Base-by-base conservation (phyloP, 2,888 invertebrate species). In the Gnatocerus cornutus region DNA sequence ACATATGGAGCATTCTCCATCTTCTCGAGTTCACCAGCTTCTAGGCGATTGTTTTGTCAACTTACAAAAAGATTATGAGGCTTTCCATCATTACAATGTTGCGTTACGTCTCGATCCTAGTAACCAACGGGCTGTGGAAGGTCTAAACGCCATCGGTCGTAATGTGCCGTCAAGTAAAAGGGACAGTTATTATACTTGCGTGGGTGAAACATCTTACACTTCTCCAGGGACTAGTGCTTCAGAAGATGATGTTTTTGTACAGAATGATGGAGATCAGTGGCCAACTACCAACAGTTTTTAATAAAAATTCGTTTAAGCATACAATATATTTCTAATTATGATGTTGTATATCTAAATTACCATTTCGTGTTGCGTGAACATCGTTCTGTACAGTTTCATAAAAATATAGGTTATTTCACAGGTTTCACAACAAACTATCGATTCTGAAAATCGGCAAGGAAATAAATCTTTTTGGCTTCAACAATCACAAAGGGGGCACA, bases 81-180 rank as follows among this genome's bases (percentile, higher is more conserved):
- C 92, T 16, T 86, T 91, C 63, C 88, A 91, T 74, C 91, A 92
- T 79, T 92, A 90, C 80, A 89, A 87, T 56, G 87, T 89, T 73
- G 91, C 92, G 1, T 83, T 92, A 16, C 90, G 90, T 72, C 82
- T 92, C 73, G 91, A 92, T 83, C 90, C 91, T 1, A 87, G 85
- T 21, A 91, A 91, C 79, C 85, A 88, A 69, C 85, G 88, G 75
- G 91, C 91, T 9, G 82, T 88, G 16, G 91, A 92, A 78, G 91
- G 91, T 39, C 86, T 91, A 78, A 89, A 90, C 78, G 84, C 88
- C 69, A 85, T 91, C 52, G 91, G 91, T 53, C 74, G 81, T 45
- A 80, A 79, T 41, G 56, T 74, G 14, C 76, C 80, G 3, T 82
- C 87, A 1, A 85, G 85, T 72, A 86, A 88, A 79, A 76, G 87